phyloP scores from a whole-genome alignment of 1,140 invertebrate species.

The Diploscapter pachys region DNA sequence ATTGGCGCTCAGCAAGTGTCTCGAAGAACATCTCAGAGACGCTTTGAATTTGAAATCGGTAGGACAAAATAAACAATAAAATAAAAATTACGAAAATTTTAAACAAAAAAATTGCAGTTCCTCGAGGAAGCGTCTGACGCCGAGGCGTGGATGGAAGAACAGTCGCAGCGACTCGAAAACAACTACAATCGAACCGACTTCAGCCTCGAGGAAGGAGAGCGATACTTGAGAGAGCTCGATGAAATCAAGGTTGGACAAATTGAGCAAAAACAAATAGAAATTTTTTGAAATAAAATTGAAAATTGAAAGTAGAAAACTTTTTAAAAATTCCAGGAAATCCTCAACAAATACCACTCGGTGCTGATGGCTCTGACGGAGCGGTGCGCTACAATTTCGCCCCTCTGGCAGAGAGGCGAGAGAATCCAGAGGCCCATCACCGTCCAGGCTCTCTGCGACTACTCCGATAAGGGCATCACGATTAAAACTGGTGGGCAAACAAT shows the following conservation, averaged over 20 bases:
- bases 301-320: background rate
- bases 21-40: slow-evolving; percentile 89
- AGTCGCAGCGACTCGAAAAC: slow-evolving; percentile 84
- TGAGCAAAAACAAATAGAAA: background rate
- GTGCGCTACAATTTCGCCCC: slow-evolving; percentile 79
- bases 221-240: slow-evolving; percentile 74
- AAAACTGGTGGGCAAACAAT: slow-evolving; percentile 35
- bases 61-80: slow-evolving; percentile 22
- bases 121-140: slow-evolving; percentile 82
- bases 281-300: background rate
- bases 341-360: slow-evolving; percentile 79
- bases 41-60: slow-evolving; percentile 77
- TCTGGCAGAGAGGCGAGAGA: slow-evolving; percentile 81
- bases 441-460: slow-evolving; percentile 85
- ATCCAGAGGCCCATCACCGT: slow-evolving; percentile 75
- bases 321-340: slow-evolving; percentile 68
- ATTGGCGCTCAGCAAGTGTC: slow-evolving; percentile 84
- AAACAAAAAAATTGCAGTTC: slow-evolving; percentile 67
- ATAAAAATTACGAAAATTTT: background rate
- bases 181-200: slow-evolving; percentile 89
- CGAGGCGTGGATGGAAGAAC: slow-evolving; percentile 83
- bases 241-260: slow-evolving; percentile 72
- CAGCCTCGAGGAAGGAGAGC: slow-evolving; percentile 85
- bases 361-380: slow-evolving; percentile 75
- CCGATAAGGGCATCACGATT: slow-evolving; percentile 65